Base-by-base conservation (phyloP, 2,797 vertebrate genomes). In the Trachurus trachurus region DNA sequence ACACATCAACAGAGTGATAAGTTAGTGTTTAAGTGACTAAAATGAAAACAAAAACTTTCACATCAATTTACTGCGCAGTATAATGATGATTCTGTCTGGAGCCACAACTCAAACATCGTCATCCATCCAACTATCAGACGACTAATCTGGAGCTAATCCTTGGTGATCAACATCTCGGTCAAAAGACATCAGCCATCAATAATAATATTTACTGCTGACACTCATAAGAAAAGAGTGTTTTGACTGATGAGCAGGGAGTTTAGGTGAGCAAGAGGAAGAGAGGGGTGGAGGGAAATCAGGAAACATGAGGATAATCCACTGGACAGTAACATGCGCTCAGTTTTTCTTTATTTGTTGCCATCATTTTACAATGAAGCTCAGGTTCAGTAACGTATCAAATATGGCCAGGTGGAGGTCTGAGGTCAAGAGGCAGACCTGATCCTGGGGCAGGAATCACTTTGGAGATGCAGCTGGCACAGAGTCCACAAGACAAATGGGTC, bases 251-350 rank as follows among this genome's bases (percentile, higher is more conserved):
- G 39, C 69, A 61, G 60, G 29, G 69, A 34, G 34, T 63, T 61
- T 66, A 75, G 75, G 59, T 74, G 56, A 52, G 44, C 12, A n/a
- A 31, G 45, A 44, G 21, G 37, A 61, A 12, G 1, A 19, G 15
- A 5, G 19, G 34, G 6, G 26, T 8, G 19, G n/a, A 17, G 2
- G 2, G 26, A 7, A 66, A 26, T 26, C 22, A 19, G 53, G 44
- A 50, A 40, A 63, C 2, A 52, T 19, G 10, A 9, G 39, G 49
- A 54, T 50, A 21, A 50, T 21, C n/a, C 21, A 21, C 7, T 11
- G 9, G 49, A 50, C 1, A 0, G 40, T n/a, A 56, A 42, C 31
- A 52, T 54, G 15, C 1, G 9, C 9, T 8, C 22, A 58, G 0
- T 66, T 11, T 9, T 9, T 29, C 10, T 7, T 74, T 40, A 49